Evolutionary conservation across 1,140 invertebrate genomes (phyloP), one percentile per base, ranked within the genome.

Genomic region (Diprion similis): DNA sequence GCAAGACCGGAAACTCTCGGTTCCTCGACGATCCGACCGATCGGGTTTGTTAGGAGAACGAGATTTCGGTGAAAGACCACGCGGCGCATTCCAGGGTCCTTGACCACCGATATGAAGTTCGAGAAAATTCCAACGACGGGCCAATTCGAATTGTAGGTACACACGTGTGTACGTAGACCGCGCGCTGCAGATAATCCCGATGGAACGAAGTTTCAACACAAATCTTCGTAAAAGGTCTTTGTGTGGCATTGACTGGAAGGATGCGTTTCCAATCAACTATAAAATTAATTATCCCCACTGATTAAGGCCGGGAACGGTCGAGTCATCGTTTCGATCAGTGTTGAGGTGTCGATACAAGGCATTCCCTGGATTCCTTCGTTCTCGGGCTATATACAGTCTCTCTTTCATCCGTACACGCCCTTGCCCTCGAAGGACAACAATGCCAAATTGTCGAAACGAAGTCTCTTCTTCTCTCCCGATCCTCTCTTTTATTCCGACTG

Each of bases 251-350:
- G 51, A 59, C 11, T 59, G 11, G 51, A 59, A 59, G 51, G 51
- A 59, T 59, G 51, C 51, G 51, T 59, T 59, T 59, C 51, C 51
- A 59, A 59, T 59, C 51, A 59, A 59, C 51, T 59, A 59, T 59
- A 59, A 59, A 59, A 59, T 59, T 59, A 59, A 59, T 59, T 59
- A 59, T 59, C 51, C 51, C 51, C 51, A 59, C 51, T 59, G 51
- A 59, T 59, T 59, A 59, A 59, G 51, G 51, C 8, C 51, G 11
- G 51, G 51, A 59, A 59, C 11, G 51, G 11, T 15, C 51, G 51
- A 59, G 51, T 59, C 51, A 59, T 59, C 51, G 6, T 59, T 59
- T 59, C 51, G 51, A 59, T 59, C n/a, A 59, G 51, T 59, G 51
- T 59, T 17, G 51, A 59, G 51, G 51, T 59, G 51, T 59, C 51